Percentiles rank a stretch among this genome's conserved stretches.
Evolutionary conservation across 1,140 invertebrate genomes (phyloP).

Genomic region (Propsilocerus akamusi): DNA sequence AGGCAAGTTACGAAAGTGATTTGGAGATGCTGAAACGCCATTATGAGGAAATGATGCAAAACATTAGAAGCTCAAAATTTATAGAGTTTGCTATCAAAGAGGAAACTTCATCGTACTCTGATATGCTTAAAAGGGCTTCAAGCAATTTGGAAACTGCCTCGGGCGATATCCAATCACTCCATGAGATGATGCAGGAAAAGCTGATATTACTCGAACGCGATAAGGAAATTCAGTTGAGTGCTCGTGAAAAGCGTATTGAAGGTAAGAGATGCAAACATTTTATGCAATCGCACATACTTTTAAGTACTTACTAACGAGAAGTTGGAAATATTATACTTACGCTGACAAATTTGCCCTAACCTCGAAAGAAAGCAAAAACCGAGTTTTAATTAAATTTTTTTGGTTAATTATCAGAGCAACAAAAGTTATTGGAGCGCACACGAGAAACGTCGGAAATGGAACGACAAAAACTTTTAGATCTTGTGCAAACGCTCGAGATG

Average conservation of each 20-base stretch:
- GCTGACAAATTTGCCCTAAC: neutral
- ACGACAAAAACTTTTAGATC: slow-evolving; percentile 25
- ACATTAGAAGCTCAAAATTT: slow-evolving; percentile 24
- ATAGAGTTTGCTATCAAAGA: slow-evolving; percentile 20
- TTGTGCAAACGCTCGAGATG: slow-evolving; percentile 26
- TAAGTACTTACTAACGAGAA: too few relatives aligned
- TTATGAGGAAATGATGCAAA: slow-evolving; percentile 22
- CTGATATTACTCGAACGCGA: slow-evolving; percentile 18
- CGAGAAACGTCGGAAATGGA: slow-evolving; percentile 25
- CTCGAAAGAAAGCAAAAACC: neutral
- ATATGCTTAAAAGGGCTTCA: slow-evolving; percentile 24
- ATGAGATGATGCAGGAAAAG: slow-evolving; percentile 18
- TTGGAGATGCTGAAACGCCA: slow-evolving; percentile 22
- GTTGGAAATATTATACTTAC: neutral
- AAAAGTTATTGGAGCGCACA: slow-evolving; percentile 23
- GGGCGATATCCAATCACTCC: slow-evolving; percentile 13
- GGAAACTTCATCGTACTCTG: slow-evolving; percentile 23
- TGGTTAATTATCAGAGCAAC: slow-evolving; percentile 5
- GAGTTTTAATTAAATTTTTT: neutral
- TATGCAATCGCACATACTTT: too few relatives aligned
- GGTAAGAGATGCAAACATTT: slow-evolving; percentile 11
- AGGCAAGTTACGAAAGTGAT: slow-evolving; percentile 21
- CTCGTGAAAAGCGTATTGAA: slow-evolving; percentile 23
- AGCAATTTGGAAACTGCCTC: slow-evolving; percentile 17
- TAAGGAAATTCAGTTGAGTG: slow-evolving; percentile 18